Conservation (phyloP, 2,113 vertebrate genomes). For the Numida meleagris region DNA sequence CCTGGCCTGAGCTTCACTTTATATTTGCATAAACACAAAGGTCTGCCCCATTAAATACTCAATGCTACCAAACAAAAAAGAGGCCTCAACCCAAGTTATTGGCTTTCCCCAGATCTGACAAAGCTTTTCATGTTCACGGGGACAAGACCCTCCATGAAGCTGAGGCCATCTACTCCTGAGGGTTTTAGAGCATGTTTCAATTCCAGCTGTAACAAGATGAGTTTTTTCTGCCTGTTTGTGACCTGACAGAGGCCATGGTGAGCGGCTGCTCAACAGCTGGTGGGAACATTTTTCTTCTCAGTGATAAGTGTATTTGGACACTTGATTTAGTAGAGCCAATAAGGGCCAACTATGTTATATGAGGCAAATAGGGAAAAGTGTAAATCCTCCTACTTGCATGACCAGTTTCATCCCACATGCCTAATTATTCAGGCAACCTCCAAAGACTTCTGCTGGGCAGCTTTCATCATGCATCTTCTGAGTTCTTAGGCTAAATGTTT, state of each 20-base stretch:
- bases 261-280: not conserved
- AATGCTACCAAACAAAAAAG: not conserved
- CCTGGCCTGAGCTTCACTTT: not conserved
- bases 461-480: conserved; percentile 1
- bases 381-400: conserved; percentile 21
- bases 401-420: conserved; percentile 26
- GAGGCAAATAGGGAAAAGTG: not conserved
- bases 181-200: not conserved
- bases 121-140: not conserved
- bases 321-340: not conserved
- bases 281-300: not conserved
- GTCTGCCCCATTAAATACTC: not conserved
- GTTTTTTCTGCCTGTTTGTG: not conserved
- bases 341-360: not conserved
- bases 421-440: conserved; percentile 38
- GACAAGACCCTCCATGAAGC: not conserved
- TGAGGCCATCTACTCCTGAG: not conserved
- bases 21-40: not conserved
- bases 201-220: not conserved
- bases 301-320: not conserved
- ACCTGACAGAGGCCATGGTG: not conserved
- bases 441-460: conserved; percentile 15
- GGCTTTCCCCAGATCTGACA: not conserved
- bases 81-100: not conserved
- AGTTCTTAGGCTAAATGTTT: conserved; percentile 32